Base-by-base conservation (phyloP, 2,797 vertebrate species). In the Erithacus rubecula region DNA sequence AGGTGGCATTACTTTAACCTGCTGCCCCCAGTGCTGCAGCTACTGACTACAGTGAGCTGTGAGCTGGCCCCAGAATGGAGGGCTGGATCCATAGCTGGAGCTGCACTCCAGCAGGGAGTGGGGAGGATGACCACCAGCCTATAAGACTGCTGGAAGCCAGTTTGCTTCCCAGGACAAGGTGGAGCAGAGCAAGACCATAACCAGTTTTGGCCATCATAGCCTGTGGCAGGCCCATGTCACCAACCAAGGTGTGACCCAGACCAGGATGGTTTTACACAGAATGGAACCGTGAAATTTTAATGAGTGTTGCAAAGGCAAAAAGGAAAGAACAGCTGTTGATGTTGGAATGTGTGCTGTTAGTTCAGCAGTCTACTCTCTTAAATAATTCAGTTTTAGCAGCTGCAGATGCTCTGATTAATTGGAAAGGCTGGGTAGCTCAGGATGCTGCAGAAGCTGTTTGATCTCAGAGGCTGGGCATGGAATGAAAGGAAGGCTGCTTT, bases 331-430 rank as follows among this genome's bases (percentile, higher is more conserved):
- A 91, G 84, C 92, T 95, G 92, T 39, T 89, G 82, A 36, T 90
- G 81, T 11, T 46, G 20, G 60, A 86, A 32, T 21, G 43, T 52
- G 12, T 8, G 56, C 64, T 80, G 44, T 71, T 75, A 59, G 80
- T 86, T 84, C 92, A 80, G 89, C 76, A 84, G 37, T 30, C 81
- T 93, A 11, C 78, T 83, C 87, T 91, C 78, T 74, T 93, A 77
- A 95, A 96, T 94, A 92, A 96, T 96, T 95, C 94, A 91, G 87
- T 12, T 70, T 87, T 24, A 92, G 93, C 84, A 96, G 95, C 89
- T 96, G 95, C 87, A 92, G 92, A 91, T 90, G 68, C 44, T 80
- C 81, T 68, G 81, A 94, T 87, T 87, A 90, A 93, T 63, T 81
- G 78, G 89, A 83, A 83, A 80, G 93, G 72, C 90, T 4, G 8